Evolutionary conservation across 2,797 vertebrate species (phyloP), one percentile per base, ranked within the genome.

Genomic region (Rousettus madagascariensis): DNA sequence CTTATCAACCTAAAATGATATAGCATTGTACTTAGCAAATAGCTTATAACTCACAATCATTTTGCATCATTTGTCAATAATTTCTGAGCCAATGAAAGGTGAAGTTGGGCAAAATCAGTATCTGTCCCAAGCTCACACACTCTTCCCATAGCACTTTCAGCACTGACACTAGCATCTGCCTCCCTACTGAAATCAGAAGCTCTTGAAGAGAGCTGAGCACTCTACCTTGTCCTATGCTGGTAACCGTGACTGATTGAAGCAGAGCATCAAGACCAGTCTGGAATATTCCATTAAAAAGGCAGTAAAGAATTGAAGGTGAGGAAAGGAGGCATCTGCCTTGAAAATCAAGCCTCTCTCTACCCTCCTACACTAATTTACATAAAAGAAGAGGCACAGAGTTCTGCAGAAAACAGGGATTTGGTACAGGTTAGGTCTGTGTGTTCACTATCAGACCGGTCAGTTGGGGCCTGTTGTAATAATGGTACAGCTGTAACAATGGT

Each of bases 1-100:
- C 98, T 98, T 93, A 99, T 98, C 94, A 99, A 96, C 95, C 99
- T 99, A 96, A 74, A 95, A 98, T 69, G 95, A 98, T 71, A 85
- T 24, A 75, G 17, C 59, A 30, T 36, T 41, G n/a, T 9, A 61
- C 6, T 95, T 86, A 71, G 28, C 89, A 82, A 77, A 69, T 10
- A 91, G 49, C 12, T 46, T 83, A 63, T 4, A 22, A 65, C 5
- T 83, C 28, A 66, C 26, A 68, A 55, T 24, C 59, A 80, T 69
- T 72, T 87, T 57, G 3, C 53, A 88, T 69, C 46, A 53, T 46
- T 90, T 66, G 5, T 8, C 63, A 75, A 75, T 5, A 75, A 46
- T 41, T 49, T 88, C 46, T 69, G 46, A 83, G 65, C 46, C 5
- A 16, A 61, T 49, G 0, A 69, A 88, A 61, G 28, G 22, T 65